phyloP scores from a whole-genome alignment of 2,888 invertebrate species.

The Cylloceria caligata region DNA sequence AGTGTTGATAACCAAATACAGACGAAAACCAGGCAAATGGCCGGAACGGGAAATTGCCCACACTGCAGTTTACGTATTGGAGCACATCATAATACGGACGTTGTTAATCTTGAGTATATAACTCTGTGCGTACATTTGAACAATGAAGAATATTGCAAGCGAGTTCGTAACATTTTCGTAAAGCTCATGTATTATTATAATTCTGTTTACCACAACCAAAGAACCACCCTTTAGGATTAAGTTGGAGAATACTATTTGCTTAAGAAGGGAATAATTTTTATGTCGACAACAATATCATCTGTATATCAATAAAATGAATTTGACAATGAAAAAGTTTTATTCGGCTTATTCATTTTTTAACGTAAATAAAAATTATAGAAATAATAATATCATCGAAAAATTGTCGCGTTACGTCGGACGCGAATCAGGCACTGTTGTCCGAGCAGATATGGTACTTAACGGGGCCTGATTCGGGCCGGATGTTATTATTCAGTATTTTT shows the following conservation, averaged over 20 bases:
- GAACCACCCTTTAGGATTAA: neutral
- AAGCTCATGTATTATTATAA: neutral
- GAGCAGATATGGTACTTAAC: too few species aligned
- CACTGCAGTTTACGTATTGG: slow-evolving; percentile 12
- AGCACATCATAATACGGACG: neutral
- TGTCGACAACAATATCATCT: too few species aligned
- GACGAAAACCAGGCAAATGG: slow-evolving; percentile 54
- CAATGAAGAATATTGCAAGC: slow-evolving; percentile 14
- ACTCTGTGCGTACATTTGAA: neutral
- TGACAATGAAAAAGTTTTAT: too few species aligned
- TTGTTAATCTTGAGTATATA: slow-evolving; percentile 1
- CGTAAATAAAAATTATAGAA: too few species aligned
- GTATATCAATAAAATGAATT: too few species aligned
- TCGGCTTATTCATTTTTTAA: too few species aligned
- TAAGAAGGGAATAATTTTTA: neutral
- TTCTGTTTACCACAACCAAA: neutral
- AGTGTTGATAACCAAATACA: slow-evolving; percentile 50
- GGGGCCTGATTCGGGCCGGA: too few species aligned
- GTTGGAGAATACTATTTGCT: neutral
- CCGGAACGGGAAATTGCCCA: slow-evolving; percentile 8
- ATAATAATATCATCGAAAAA: too few species aligned
- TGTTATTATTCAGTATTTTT: too few species aligned
- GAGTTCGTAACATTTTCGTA: neutral
- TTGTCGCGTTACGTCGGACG: too few species aligned
- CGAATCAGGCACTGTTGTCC: too few species aligned